Base-by-base conservation (phyloP, 2,113 vertebrate genomes). In the Pituophis catenifer region DNA sequence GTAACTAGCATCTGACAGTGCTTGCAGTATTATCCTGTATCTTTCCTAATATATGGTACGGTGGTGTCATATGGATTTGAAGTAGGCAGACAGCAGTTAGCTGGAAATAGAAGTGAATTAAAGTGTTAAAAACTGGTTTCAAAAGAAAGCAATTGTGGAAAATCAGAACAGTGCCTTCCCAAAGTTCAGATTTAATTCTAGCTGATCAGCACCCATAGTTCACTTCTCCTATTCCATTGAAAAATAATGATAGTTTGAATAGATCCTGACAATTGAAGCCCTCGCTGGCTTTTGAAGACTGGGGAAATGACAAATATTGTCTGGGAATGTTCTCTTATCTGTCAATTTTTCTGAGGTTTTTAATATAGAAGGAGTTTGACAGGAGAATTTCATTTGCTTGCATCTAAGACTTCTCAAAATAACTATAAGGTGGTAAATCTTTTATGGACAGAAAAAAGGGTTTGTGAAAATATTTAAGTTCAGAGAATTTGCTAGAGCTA, bases 171-270 rank as follows among this genome's bases (percentile, higher is more conserved):
- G 89, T 24, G 6, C 93, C 44, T 0, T 2, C 75, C 21, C 3
- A 12, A 93, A 81, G 94, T 89, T 65, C 54, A 92, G 86, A 88
- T 95, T 92, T 95, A 94, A 89, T 17, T 96, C 90, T 52, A 0
- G 0, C 53, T 91, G 93, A 59, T 10, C 4, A 0, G 2, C 0
- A 0, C 59, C 88, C 0, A 8, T 48, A 91, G 92, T 88, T 59
- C 12, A 24, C 62, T 94, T 93, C 19, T 55, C 44, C 53, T 90
- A 8, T 89, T 95, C 92, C 91, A 4, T 2, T 89, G 29, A 44
- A 29, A 90, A 59, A 87, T 94, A 88, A 95, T 0, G 8, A 94
- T 94, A 89, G 92, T 94, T 94, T 95, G 93, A 93, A 95, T 86
- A 0, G 0, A 38, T 59, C 6, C 10, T 44, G 86, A n/a, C 52